These are phyloP conservation scores for Dendrocopos noguchii DNA, from an alignment of 2,113 vertebrate genomes.

Conservation along the genomic window DNA sequence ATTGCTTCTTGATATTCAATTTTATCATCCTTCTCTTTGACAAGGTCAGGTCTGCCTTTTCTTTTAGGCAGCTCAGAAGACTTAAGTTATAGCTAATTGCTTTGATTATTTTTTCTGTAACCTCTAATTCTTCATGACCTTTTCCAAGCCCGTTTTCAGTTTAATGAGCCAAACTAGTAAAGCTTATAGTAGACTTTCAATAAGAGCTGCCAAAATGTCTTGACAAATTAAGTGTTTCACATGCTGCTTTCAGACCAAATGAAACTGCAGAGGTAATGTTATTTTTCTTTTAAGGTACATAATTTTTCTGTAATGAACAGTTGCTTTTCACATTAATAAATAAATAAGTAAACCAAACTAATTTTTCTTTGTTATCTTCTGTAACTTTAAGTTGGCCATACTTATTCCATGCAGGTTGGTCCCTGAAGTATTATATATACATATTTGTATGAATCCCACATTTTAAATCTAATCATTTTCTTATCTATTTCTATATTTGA, in stretches of 20 bases:
- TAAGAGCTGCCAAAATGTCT: conserved; percentile 43
- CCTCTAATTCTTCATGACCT: conserved; percentile 61
- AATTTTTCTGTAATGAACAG: conserved; percentile 38
- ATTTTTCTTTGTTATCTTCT: neutral
- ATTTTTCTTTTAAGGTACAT: conserved; percentile 49
- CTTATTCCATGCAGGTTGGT: neutral
- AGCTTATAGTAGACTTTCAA: conserved; percentile 55
- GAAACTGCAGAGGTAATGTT: conserved; percentile 11
- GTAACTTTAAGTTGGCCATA: neutral
- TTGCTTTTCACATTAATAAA: neutral
- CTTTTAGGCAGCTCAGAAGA: conserved; percentile 48
- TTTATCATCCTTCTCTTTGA: conserved; percentile 34
- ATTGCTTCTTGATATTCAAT: conserved; percentile 17
- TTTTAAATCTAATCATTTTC: neutral
- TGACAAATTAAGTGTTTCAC: conserved; percentile 59
- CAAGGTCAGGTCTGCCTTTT: conserved; percentile 50
- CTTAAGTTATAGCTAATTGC: conserved; percentile 68
- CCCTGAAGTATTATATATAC: neutral
- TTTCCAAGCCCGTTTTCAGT: conserved; percentile 59
- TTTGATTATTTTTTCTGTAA: conserved; percentile 71
- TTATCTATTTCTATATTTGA: neutral
- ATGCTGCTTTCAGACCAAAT: neutral
- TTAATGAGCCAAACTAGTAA: conserved; percentile 68
- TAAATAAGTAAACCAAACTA: neutral
- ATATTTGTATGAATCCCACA: neutral